Conservation (phyloP, 2,113 vertebrate species). For the Varanus komodoensis region DNA sequence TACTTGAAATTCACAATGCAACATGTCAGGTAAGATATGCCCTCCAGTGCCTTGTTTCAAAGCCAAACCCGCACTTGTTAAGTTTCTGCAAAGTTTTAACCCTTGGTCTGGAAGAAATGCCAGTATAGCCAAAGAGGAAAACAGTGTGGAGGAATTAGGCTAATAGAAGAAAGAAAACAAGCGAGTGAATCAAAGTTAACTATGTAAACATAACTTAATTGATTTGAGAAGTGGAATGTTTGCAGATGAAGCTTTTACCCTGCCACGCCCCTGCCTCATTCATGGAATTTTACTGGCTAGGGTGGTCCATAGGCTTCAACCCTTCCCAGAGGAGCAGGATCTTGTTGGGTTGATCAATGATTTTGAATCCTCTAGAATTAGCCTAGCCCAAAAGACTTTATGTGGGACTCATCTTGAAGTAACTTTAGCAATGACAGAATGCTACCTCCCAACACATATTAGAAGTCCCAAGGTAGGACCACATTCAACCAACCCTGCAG, state of each 20-base stretch:
- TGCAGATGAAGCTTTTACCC: no score
- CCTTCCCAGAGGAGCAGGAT: neutral
- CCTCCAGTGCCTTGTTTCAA: slow-evolving; percentile 77
- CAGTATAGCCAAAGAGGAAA: slow-evolving; percentile 37
- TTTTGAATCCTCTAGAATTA: neutral
- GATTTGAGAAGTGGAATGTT: neutral
- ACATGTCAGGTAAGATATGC: slow-evolving; percentile 76
- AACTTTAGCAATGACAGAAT: no score
- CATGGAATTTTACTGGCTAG: no score
- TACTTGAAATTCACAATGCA: slow-evolving; percentile 76
- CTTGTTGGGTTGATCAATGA: neutral
- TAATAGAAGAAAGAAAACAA: neutral
- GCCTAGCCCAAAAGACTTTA: neutral
- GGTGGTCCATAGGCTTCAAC: neutral
- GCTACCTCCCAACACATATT: neutral
- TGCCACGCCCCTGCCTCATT: no score
- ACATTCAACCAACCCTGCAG: neutral
- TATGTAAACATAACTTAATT: neutral
- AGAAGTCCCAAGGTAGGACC: neutral
- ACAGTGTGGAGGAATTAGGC: neutral
- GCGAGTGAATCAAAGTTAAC: neutral
- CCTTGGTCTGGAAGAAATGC: slow-evolving; percentile 60
- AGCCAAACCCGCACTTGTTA: slow-evolving; percentile 70
- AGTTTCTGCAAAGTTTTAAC: slow-evolving; percentile 72
- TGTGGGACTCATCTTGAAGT: neutral